A percentile compares a stretch with the other conserved stretches of the same genome.
Evolutionary conservation across 92 coral and sea anemone species (phyloP).

Genomic region (Parazoanthus swiftii): DNA sequence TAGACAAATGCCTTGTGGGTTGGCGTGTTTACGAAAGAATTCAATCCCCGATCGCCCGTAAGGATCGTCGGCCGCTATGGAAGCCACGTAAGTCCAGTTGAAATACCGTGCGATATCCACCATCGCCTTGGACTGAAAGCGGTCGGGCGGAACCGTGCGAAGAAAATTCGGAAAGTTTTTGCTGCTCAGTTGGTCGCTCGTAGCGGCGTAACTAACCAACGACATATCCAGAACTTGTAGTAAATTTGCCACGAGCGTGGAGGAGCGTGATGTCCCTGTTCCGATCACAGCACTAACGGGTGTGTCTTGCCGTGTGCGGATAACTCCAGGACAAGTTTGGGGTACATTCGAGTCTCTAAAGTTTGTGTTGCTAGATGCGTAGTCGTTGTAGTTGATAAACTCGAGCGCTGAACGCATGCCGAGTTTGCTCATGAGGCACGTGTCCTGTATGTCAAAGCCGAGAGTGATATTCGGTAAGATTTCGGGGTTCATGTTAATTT

Average conservation of each 20-base stretch:
- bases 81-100: slow-evolving; percentile 87
- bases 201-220: slow-evolving; percentile 87
- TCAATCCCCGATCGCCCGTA: slow-evolving; percentile 84
- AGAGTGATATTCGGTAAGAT: slow-evolving; percentile 74
- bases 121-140: slow-evolving; percentile 84
- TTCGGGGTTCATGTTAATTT: slow-evolving; percentile 62
- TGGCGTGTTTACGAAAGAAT: slow-evolving; percentile 61
- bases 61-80: slow-evolving; percentile 71
- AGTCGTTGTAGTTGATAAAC: slow-evolving; percentile 63
- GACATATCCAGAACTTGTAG: slow-evolving; percentile 76
- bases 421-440: slow-evolving; percentile 54
- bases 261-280: slow-evolving; percentile 67
- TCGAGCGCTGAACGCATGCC: slow-evolving; percentile 81
- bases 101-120: slow-evolving; percentile 68
- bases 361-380: slow-evolving; percentile 43
- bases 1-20: slow-evolving; percentile 57
- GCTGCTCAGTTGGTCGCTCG: slow-evolving; percentile 83
- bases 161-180: slow-evolving; percentile 72
- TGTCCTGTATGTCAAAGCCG: slow-evolving; percentile 81
- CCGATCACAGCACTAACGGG: slow-evolving; percentile 70
- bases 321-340: slow-evolving; percentile 38
- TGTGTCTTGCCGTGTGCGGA: slow-evolving; percentile 27
- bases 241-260: slow-evolving; percentile 69
- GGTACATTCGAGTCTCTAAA: slow-evolving; percentile 26
- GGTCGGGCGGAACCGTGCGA: slow-evolving; percentile 91